phyloP scores from a whole-genome alignment of 2,113 vertebrate species.

The Dipodomys ordii region DNA sequence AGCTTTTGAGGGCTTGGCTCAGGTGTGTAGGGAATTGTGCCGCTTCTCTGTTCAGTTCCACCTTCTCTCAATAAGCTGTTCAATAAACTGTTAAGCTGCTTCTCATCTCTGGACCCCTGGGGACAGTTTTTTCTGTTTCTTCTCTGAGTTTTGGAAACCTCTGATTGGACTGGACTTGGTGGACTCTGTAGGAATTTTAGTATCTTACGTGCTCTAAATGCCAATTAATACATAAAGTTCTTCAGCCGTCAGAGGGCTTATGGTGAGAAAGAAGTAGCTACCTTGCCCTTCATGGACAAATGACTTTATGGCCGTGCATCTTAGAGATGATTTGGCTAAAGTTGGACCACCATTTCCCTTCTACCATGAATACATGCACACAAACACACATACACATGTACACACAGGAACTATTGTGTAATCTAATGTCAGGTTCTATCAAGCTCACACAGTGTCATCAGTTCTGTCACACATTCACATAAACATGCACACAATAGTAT shows the following conservation, averaged over 20 bases:
- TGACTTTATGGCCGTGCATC: background rate
- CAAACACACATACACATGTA: background rate
- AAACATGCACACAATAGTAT: background rate
- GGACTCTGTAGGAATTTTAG: background rate
- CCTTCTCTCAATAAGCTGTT: background rate
- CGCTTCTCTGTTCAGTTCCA: background rate
- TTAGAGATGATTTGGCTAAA: background rate
- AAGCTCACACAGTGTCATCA: background rate
- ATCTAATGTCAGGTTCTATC: background rate
- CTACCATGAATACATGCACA: background rate
- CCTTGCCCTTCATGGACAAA: background rate
- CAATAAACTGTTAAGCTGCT: background rate
- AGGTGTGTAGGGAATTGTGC: rapidly evolving
- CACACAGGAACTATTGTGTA: background rate
- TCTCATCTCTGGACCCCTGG: background rate
- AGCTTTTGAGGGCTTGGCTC: too few species aligned
- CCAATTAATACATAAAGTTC: background rate
- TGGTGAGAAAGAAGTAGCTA: background rate
- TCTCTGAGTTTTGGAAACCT: background rate
- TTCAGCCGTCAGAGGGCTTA: background rate
- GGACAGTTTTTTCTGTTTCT: background rate
- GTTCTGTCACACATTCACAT: background rate
- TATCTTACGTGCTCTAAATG: background rate
- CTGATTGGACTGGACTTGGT: background rate
- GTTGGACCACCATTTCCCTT: background rate